Evolutionary conservation across 64 coral and sea anemone genomes (phyloP).

Genomic region (Acropora tenuis): DNA sequence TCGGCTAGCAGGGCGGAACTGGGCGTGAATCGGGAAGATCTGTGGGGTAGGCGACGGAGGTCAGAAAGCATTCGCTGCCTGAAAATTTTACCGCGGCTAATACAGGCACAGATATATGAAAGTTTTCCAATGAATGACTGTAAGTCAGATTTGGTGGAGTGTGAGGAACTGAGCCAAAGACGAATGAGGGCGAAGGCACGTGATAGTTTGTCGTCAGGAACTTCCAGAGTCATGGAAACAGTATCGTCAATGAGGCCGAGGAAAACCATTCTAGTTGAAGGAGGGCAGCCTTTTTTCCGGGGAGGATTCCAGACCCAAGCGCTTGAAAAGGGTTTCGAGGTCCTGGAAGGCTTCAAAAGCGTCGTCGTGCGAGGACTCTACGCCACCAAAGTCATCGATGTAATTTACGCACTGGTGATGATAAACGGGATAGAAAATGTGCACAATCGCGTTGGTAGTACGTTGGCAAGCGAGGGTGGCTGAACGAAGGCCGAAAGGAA

Average conservation of each 20-base stretch:
- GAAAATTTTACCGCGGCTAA: constrained; percentile 31
- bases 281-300: constrained; percentile 18
- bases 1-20: neutral
- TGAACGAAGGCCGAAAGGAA: constrained; percentile 57
- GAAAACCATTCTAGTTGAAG: neutral
- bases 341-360: neutral
- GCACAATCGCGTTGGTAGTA: constrained; percentile 60
- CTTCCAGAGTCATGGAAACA: constrained; percentile 10
- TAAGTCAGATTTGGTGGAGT: constrained; percentile 6
- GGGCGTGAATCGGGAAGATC: neutral
- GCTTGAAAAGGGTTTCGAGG: constrained; percentile 17
- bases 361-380: neutral
- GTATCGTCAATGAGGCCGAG: constrained; percentile 20
- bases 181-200: neutral
- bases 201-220: constrained; percentile 17
- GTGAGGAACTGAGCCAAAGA: neutral
- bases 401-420: constrained; percentile 18
- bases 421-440: constrained; percentile 28
- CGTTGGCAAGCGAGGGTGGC: constrained; percentile 57
- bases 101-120: constrained; percentile 38
- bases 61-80: constrained; percentile 31
- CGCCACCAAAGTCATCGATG: constrained; percentile 56
- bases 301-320: constrained; percentile 47
- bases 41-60: neutral
- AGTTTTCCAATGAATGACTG: constrained; percentile 41